These are phyloP conservation scores for Anagyrus pseudococci DNA, from an alignment of 2,888 invertebrate genomes.

Conservation along the genomic window DNA sequence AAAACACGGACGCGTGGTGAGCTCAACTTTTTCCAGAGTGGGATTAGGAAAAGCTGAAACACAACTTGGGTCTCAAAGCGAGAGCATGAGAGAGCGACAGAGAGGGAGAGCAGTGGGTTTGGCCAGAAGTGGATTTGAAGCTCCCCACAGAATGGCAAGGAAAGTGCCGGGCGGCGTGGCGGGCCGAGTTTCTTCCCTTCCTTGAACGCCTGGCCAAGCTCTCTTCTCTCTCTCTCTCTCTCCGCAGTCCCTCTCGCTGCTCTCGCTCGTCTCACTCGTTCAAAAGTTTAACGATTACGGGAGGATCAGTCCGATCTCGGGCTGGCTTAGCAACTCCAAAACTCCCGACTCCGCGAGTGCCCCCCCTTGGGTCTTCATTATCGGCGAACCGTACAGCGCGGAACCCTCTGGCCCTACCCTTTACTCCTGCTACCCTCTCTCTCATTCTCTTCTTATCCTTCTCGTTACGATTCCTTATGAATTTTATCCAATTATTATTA, in stretches of 20 bases:
- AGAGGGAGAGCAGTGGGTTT: conserved; percentile 21
- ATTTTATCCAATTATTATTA: conserved; percentile 9
- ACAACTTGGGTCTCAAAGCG: conserved; percentile 20
- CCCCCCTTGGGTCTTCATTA: conserved; percentile 28
- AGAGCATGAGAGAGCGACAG: not conserved
- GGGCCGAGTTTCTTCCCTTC: too few species aligned
- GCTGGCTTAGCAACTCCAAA: conserved; percentile 40
- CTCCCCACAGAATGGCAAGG: conserved; percentile 7
- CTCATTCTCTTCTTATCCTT: not conserved
- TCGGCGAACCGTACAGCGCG: conserved; percentile 10
- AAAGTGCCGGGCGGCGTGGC: conserved; percentile 4
- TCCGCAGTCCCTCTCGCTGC: not conserved
- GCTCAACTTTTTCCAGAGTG: conserved; percentile 15
- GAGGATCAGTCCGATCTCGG: conserved; percentile 42
- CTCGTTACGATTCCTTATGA: not conserved
- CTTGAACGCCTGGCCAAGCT: too few species aligned
- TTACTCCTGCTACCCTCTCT: not conserved
- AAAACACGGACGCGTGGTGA: not conserved
- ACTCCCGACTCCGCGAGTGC: conserved; percentile 9
- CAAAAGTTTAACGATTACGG: conserved; percentile 43
- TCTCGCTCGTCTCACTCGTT: conserved; percentile 5
- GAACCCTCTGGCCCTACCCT: too few species aligned
- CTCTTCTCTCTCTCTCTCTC: conserved; percentile 4
- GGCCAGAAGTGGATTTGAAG: conserved; percentile 20
- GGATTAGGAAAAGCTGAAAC: conserved; percentile 31